phyloP scores from a whole-genome alignment of 2,888 invertebrate species.

The Rotaria macrura region DNA sequence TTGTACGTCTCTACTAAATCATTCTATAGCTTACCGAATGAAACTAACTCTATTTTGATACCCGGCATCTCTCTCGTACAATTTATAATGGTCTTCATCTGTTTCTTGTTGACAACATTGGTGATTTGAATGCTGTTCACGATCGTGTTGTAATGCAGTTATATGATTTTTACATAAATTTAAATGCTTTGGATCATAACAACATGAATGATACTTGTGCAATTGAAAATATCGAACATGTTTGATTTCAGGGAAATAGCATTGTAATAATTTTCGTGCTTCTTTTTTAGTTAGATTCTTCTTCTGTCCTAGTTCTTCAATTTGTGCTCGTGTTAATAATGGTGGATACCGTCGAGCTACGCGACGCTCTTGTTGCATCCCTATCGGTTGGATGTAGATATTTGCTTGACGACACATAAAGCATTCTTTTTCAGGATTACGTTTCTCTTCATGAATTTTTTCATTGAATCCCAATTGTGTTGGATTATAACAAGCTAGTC shows the following conservation, averaged over 20 bases:
- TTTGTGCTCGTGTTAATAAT: neutral
- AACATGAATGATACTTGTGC: conserved; percentile 16
- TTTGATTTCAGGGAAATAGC: conserved; percentile 17
- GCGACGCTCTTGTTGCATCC: neutral
- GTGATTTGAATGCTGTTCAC: neutral
- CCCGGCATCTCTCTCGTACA: neutral
- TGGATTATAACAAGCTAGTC: neutral
- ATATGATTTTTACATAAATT: conserved; percentile 13
- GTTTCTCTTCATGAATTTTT: neutral
- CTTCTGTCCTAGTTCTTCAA: neutral
- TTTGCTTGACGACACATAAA: conserved; percentile 11
- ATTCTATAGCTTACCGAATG: neutral
- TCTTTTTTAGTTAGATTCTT: neutral
- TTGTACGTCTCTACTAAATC: too few species aligned
- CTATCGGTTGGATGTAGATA: neutral
- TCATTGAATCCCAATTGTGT: neutral
- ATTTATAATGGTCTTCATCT: neutral
- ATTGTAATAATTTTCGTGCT: neutral
- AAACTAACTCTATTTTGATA: conserved; percentile 13
- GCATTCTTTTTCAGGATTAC: neutral
- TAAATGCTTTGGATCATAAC: conserved; percentile 14
- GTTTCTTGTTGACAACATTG: neutral
- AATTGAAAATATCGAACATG: neutral
- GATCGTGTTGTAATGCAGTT: neutral
- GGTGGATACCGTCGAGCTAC: neutral